Base-by-base conservation (phyloP, 2,797 vertebrate species). In the Leptoclinus maculatus region DNA sequence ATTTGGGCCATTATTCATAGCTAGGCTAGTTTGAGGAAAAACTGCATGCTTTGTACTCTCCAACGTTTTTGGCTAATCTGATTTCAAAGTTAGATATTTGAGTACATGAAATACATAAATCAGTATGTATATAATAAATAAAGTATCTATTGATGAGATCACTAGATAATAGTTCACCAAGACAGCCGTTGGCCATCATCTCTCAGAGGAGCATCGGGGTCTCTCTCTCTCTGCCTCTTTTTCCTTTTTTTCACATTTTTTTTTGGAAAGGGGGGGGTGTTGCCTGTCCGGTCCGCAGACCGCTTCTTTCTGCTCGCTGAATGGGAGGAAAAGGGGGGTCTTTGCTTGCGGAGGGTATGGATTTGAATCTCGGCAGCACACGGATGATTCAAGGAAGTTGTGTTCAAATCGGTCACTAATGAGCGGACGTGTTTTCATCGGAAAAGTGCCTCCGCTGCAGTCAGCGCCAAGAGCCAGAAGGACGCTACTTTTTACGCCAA, bases 361-460 rank as follows among this genome's bases (percentile, higher is more conserved):
- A 23, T 49, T 43, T 38, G 34, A 67, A 71, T 63, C 25, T 34
- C 4, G 0, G 57, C 58, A 21, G 67, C 54, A 1, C 59, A 2
- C 45, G 12, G 70, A 62, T 58, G 10, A 41, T 14, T 76, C n/a
- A 16, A 4, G 39, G 57, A 32, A 66, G 58, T 19, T 59, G 39
- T n/a, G 36, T 25, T 73, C 3, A 17, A 54, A 59, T 5, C 56
- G 12, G 47, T 81, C 73, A 12, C 74, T 54, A 81, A 93, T 93
- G 93, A 95, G 88, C 85, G 87, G 92, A 2, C 92, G 91, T 0
- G 76, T 93, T 71, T 65, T 91, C 8, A 34, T 88, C 66, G 91
- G 90, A 2, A 91, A 91, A 78, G 91, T 93, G 23, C 80, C 87
- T 74, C 92, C 88, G 39, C 84, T 91, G 59, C 88, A 56, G 69